These are phyloP conservation scores for Gallinago media DNA, from an alignment of 2,113 vertebrate species.

Conservation along the genomic window DNA sequence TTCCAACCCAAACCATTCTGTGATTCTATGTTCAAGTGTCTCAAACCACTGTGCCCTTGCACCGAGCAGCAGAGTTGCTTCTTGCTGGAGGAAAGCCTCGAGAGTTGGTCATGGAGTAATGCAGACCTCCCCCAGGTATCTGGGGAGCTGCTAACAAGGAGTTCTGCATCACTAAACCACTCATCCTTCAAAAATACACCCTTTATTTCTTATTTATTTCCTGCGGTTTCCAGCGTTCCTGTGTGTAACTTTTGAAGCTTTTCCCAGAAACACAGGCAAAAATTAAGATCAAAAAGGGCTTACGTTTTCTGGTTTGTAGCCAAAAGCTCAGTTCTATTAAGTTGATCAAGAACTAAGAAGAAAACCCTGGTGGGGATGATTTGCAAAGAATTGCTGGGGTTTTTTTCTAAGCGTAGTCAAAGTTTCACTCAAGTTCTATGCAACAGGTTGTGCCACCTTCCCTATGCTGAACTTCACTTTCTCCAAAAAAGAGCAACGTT, in stretches of 20 bases:
- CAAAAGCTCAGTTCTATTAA: background rate
- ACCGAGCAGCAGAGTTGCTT: background rate
- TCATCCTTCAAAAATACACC: accelerated
- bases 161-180: background rate
- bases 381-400: background rate
- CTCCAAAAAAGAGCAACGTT: background rate
- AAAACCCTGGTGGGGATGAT: background rate
- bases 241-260: background rate
- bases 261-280: background rate
- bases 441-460: background rate
- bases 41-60: accelerated
- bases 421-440: background rate
- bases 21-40: background rate
- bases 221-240: background rate
- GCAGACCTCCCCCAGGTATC: background rate
- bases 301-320: background rate
- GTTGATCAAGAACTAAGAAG: background rate
- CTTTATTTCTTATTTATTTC: background rate
- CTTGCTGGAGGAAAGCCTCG: background rate
- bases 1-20: too few species aligned
- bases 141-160: background rate
- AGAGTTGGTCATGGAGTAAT: background rate
- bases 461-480: background rate
- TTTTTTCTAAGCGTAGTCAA: background rate
- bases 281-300: background rate